Conservation (phyloP, 2,888 invertebrate genomes). For the Gisinianus flammeolus region DNA sequence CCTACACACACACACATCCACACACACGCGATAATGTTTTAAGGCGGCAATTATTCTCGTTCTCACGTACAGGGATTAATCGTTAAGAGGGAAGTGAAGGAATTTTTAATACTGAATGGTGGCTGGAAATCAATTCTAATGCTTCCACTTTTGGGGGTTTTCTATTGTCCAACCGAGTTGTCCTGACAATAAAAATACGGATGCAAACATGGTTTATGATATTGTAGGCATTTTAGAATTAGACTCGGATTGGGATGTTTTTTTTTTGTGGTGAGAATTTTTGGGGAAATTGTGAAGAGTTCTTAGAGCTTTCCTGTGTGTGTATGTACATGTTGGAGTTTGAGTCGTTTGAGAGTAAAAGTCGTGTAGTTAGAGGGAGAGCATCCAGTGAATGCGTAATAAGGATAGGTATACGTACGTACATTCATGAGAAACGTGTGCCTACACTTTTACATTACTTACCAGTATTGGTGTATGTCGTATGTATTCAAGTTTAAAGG, state of each 20-base stretch:
- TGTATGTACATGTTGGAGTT: no score
- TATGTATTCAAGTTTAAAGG: not conserved
- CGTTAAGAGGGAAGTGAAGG: not conserved
- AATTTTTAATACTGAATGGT: slow-evolving; percentile 1
- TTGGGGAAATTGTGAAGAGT: not conserved
- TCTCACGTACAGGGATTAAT: slow-evolving; percentile 36
- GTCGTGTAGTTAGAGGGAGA: not conserved
- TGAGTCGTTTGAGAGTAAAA: not conserved
- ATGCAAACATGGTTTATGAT: slow-evolving; percentile 23
- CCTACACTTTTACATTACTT: not conserved
- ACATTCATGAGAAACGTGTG: no score
- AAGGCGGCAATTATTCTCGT: slow-evolving; percentile 38
- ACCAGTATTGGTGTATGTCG: not conserved
- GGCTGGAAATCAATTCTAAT: slow-evolving; percentile 7
- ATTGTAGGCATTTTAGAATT: slow-evolving; percentile 14
- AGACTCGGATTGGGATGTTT: slow-evolving; percentile 15
- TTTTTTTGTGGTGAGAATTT: not conserved
- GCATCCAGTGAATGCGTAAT: not conserved
- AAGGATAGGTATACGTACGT: no score
- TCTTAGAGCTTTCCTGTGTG: not conserved
- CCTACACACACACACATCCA: not conserved
- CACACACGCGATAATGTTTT: slow-evolving; percentile 10
- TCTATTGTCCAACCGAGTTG: not conserved
- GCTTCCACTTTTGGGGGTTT: not conserved
- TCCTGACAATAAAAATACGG: slow-evolving; percentile 31